Percentiles rank a stretch among this genome's conserved stretches.
Conservation (phyloP, 2,113 vertebrate genomes). For the Passer domesticus region DNA sequence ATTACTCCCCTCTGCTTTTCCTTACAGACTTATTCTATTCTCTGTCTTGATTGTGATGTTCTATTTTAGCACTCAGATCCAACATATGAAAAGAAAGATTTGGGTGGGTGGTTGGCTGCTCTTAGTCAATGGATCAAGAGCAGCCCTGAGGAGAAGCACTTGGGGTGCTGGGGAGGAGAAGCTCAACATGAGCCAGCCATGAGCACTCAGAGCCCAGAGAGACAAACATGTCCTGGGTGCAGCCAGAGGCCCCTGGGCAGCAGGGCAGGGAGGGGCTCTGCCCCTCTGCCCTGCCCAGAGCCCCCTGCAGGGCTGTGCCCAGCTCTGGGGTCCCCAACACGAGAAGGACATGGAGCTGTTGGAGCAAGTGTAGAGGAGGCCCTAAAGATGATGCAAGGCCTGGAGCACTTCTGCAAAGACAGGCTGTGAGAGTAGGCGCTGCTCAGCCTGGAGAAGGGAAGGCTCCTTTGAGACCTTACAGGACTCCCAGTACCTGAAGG, state of each 20-base stretch:
- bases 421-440: neutral
- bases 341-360: neutral
- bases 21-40: neutral
- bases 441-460: neutral
- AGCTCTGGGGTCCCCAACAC: rapidly evolving
- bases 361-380: neutral
- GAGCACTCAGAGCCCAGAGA: neutral
- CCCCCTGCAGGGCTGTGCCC: neutral
- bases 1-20: neutral
- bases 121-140: neutral
- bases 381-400: neutral
- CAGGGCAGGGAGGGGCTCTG: neutral
- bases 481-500: neutral
- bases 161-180: neutral
- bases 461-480: neutral
- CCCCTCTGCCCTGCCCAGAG: neutral
- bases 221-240: neutral
- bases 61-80: neutral
- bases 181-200: rapidly evolving
- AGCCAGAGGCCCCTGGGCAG: neutral
- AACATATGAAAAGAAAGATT: neutral
- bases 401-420: neutral
- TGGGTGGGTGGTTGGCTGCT: neutral
- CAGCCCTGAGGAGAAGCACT: neutral
- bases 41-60: neutral